A percentile compares a stretch with the other conserved stretches of the same genome.
Evolutionary conservation across 2,888 invertebrate genomes (phyloP).

Genomic region (Apamea epomidion): DNA sequence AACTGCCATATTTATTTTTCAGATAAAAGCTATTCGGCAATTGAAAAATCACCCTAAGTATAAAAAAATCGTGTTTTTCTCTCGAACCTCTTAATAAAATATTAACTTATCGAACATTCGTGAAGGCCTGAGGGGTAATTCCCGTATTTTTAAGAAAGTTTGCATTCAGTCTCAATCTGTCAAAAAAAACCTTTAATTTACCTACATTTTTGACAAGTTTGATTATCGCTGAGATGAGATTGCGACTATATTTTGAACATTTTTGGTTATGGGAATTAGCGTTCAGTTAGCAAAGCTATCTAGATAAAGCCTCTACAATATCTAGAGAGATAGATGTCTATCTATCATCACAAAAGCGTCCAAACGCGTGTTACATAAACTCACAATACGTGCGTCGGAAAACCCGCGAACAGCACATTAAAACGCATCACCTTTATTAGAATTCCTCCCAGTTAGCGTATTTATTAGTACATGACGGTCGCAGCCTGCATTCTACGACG

Average conservation of each 20-base stretch:
- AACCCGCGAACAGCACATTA: constrained; percentile 59
- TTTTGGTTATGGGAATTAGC: too few species aligned
- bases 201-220: too few species aligned
- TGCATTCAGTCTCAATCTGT: too few species aligned
- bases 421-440: constrained; percentile 62
- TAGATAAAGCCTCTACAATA: not conserved
- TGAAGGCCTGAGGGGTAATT: not conserved
- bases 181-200: too few species aligned
- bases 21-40: too few species aligned
- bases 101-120: not conserved
- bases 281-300: not conserved
- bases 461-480: constrained; percentile 63
- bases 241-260: too few species aligned
- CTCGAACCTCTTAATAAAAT: not conserved
- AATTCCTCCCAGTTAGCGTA: constrained; percentile 62
- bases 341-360: constrained; percentile 27
- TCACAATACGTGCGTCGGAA: constrained; percentile 55
- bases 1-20: too few species aligned
- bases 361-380: constrained; percentile 50
- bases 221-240: too few species aligned
- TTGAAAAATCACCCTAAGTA: too few species aligned
- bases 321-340: constrained; percentile 4
- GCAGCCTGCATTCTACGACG: constrained; percentile 59
- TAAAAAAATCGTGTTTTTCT: not conserved
- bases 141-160: too few species aligned